These are phyloP conservation scores for Camarhynchus parvulus DNA, from an alignment of 2,113 vertebrate genomes.

Conservation along the genomic window DNA sequence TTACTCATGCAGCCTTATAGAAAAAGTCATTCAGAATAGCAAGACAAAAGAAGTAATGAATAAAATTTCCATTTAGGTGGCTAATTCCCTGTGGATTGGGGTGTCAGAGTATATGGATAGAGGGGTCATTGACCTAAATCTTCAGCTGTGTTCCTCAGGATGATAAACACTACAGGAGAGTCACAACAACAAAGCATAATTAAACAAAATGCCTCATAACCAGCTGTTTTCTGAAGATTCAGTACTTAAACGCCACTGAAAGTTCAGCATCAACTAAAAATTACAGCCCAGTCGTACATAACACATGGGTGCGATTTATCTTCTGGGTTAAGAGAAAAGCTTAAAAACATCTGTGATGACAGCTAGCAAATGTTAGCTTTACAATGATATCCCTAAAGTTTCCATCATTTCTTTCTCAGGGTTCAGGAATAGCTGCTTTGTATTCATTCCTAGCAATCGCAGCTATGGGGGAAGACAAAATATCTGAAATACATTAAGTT, in stretches of 20 bases:
- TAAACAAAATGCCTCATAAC: constrained; percentile 7
- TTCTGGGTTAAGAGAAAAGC: constrained; percentile 5
- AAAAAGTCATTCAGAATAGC: neutral
- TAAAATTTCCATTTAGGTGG: neutral
- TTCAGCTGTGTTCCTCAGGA: neutral
- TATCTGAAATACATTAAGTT: neutral
- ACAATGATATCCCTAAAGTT: neutral
- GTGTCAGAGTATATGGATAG: neutral
- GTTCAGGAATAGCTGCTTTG: neutral
- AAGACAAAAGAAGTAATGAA: neutral
- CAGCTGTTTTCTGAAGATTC: neutral
- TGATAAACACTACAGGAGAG: neutral
- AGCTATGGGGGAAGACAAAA: neutral
- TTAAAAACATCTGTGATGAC: neutral
- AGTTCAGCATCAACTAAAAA: neutral
- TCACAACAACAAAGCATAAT: constrained; percentile 12
- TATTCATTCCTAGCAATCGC: neutral
- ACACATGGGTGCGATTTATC: neutral
- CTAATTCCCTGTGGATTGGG: neutral
- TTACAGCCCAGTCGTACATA: neutral
- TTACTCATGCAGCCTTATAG: neutral
- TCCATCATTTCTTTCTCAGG: neutral
- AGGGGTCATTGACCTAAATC: neutral
- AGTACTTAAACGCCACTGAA: neutral
- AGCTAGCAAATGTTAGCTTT: neutral